Evolutionary conservation across 2,797 vertebrate genomes (phyloP), one percentile per base, ranked within the genome.

Genomic region (Microctenopoma steveboyesi): DNA sequence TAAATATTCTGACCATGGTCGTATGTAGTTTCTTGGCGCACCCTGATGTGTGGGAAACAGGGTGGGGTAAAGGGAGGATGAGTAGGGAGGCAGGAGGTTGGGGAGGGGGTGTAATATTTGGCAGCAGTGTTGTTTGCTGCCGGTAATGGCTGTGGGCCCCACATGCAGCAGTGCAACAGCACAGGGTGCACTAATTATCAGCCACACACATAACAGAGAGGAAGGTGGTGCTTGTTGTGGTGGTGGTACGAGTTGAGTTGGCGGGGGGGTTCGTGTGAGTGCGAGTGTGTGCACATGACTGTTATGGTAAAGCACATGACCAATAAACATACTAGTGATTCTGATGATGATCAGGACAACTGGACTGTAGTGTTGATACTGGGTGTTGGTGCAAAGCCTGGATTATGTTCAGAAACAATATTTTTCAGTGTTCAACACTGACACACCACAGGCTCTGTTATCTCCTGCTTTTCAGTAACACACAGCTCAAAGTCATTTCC

Each of bases 181-280:
- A 61, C 65, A 67, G 84, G 75, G 79, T 74, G 66, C 74, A 53
- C 83, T 91, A 91, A 92, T 81, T 92, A 92, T 81, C 83, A 63
- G 54, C 72, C 83, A 63, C 74, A 73, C 56, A 66, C 60, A 74
- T 60, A 65, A 46, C 13, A 16, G 25, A 57, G 77, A 47, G 16
- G 3, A 35, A 35, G 33, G 33, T 35, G 33, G 33, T 8, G 33
- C 33, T 35, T 35, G 33, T 9, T 35, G 33, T 35, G 33, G 33
- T 33, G 30, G 30, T 35, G 7, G 33, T 35, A 35, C 7, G 7
- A 35, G 33, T 35, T 33, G 30, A 7, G 30, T 33, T 33, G 12
- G 27, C 18, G 12, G 10, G 33, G 33, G 10, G 13, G 39, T 11
- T 14, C 5, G 1, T 42, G 48, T 18, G 45, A 55, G 46, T 53